These are phyloP conservation scores for Oeneis ivallda DNA, from an alignment of 2,888 invertebrate genomes.

Conservation along the genomic window DNA sequence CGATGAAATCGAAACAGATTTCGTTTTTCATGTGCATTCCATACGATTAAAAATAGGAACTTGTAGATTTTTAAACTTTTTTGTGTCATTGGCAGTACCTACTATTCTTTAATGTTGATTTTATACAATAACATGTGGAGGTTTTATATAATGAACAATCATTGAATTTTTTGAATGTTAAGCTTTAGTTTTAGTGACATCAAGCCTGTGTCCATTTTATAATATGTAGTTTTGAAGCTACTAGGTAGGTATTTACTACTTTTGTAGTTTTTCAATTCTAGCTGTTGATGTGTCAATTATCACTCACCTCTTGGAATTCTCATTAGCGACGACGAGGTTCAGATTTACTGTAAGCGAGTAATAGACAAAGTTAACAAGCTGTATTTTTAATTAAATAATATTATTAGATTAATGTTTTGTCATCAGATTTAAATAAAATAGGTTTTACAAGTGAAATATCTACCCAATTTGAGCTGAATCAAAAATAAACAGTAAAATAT, in stretches of 20 bases:
- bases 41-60: background rate
- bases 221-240: too few relatives aligned
- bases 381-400: background rate
- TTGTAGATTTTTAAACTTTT: background rate
- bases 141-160: too few relatives aligned
- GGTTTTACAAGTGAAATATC: too few relatives aligned
- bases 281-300: conserved; percentile 38
- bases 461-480: too few relatives aligned
- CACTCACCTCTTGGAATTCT: conserved; percentile 33
- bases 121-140: too few relatives aligned
- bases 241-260: background rate
- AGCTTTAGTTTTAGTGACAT: background rate
- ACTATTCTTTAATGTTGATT: too few relatives aligned
- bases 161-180: background rate
- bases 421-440: background rate
- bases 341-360: conserved; percentile 14
- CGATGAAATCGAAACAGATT: conserved; percentile 59
- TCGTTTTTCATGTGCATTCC: conserved; percentile 22
- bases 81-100: background rate
- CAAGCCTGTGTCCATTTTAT: background rate
- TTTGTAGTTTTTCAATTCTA: conserved; percentile 16
- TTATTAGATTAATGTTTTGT: background rate
- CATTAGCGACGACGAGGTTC: conserved; percentile 28
- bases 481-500: background rate
- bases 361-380: background rate